Evolutionary conservation across 2,113 vertebrate genomes (phyloP), one percentile per base, ranked within the genome.

Genomic region (Dendropsophus ebraccatus): DNA sequence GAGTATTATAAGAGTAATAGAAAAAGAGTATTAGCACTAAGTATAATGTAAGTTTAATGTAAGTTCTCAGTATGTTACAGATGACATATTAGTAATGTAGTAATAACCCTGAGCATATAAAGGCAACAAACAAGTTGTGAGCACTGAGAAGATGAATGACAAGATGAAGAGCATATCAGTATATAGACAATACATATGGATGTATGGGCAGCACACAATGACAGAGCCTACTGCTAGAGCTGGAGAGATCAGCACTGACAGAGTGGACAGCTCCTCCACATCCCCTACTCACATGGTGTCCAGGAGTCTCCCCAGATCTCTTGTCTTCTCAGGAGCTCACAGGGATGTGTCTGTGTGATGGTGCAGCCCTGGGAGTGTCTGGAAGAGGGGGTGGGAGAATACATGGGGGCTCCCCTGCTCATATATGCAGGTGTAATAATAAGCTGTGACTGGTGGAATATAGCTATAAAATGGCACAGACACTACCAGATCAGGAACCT

Each of bases 271-370:
- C 52, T 79, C 41, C 45, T 0, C 11, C 9, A 84, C n/a, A 50
- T 49, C 32, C 30, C 28, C 9, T 79, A 79, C 75, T 85, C 45
- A 85, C 84, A 85, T 85, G 45, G 10, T 75, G 17, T 16, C 11
- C 32, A 28, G 56, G 56, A 23, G 13, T 76, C n/a, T 62, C 23
- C 23, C 41, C 19, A 11, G 16, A 1, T 83, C 67, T 83, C 67
- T 54, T 78, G 75, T 85, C 32, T 32, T 16, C 28, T 32, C 54
- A 50, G 56, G 37, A 52, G n/a, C 83, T 50, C 41, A 3, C 70
- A 74, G 10, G 67, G 54, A 74, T 75, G 23, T 35, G 52, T 7
- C 5, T 16, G 58, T 14, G 49, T 17, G 72, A 60, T 62, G 37
- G 32, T 30, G 17, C n/a, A 54, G 74, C 41, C 3, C 62, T 28